phyloP scores from a whole-genome alignment of 2,797 vertebrate species.

The Apogon talboti region DNA sequence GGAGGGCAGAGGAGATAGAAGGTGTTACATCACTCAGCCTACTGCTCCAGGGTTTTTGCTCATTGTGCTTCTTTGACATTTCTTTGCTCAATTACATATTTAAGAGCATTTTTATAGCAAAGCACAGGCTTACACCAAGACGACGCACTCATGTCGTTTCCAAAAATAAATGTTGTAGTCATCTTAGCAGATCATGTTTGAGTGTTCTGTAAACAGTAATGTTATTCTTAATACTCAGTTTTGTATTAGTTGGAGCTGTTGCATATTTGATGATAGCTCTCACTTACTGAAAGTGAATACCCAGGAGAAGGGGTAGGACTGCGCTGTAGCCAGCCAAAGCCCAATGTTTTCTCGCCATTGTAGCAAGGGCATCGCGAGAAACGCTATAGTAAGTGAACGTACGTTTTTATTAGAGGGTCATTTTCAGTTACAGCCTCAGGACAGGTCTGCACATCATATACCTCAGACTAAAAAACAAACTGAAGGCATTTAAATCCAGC shows the following conservation, averaged over 20 bases:
- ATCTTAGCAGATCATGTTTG: slow-evolving; percentile 36
- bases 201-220: slow-evolving; percentile 57
- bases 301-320: slow-evolving; percentile 48
- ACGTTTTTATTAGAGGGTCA: slow-evolving; percentile 14
- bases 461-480: slow-evolving; percentile 72
- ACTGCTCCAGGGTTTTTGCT: slow-evolving; percentile 26
- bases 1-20: slow-evolving; percentile 43
- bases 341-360: slow-evolving; percentile 50
- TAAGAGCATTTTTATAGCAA: slow-evolving; percentile 28
- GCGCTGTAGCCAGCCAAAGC: slow-evolving; percentile 51
- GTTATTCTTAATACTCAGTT: slow-evolving; percentile 59
- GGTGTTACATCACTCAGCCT: slow-evolving; percentile 48
- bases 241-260: slow-evolving; percentile 70
- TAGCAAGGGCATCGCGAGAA: slow-evolving; percentile 52
- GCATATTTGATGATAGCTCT: slow-evolving; percentile 67
- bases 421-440: slow-evolving; percentile 72
- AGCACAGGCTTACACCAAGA: slow-evolving; percentile 15
- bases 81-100: slow-evolving; percentile 42
- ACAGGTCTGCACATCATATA: slow-evolving; percentile 72
- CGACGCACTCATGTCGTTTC: slow-evolving; percentile 25
- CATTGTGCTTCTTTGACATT: slow-evolving; percentile 53
- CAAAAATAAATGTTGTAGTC: slow-evolving; percentile 36
- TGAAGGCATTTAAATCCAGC: slow-evolving; percentile 37
- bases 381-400: slow-evolving; percentile 4
- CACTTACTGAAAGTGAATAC: slow-evolving; percentile 55